Percentiles rank a stretch among this genome's conserved stretches.
Conservation (phyloP, 2,113 vertebrate species). For the Hyperoodon ampullatus region DNA sequence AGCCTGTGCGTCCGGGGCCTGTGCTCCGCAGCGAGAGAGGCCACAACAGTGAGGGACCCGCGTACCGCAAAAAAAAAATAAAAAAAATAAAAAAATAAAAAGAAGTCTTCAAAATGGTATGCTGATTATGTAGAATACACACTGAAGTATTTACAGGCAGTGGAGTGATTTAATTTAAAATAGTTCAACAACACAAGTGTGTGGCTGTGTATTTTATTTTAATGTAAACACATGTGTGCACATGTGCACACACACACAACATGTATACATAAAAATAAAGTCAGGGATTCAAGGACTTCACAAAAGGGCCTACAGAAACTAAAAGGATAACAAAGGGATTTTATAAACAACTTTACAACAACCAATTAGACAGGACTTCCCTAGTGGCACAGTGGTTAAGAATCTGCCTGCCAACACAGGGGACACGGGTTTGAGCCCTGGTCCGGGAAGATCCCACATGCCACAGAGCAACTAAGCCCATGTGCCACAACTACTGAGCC, state of each 20-base stretch:
- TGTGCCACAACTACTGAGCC: no score
- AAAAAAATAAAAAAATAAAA: neutral
- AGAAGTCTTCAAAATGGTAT: neutral
- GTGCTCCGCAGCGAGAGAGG: no score
- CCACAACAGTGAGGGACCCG: no score
- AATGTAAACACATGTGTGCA: neutral
- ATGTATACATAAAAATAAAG: neutral
- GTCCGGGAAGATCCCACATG: no score
- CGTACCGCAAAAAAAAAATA: no score
- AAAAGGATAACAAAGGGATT: neutral
- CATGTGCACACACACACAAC: neutral
- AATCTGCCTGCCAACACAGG: no score
- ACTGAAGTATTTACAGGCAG: neutral
- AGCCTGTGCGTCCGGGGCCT: no score
- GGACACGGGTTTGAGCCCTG: no score
- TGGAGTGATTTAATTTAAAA: neutral
- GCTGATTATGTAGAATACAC: neutral
- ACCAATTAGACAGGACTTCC: neutral
- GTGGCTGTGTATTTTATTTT: neutral
- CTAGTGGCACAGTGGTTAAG: no score
- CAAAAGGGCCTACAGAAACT: neutral
- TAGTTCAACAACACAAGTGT: neutral
- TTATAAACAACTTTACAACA: neutral
- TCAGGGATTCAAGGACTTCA: neutral
- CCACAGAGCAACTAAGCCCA: no score